Base-by-base conservation (phyloP, 2,888 invertebrate species). In the Catocala nupta region DNA sequence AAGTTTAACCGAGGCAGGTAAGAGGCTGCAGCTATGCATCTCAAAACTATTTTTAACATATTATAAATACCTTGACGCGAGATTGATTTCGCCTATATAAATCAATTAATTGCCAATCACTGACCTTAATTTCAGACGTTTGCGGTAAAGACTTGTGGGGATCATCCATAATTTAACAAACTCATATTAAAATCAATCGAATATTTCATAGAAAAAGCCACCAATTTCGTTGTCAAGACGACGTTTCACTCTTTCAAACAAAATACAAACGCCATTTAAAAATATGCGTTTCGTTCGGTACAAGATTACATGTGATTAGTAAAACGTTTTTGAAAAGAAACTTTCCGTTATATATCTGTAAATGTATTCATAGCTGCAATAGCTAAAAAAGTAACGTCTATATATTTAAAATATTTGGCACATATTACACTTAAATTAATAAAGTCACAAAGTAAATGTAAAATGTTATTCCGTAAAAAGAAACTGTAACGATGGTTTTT, bases 101-200 rank as follows among this genome's bases (percentile, higher is more conserved):
- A 62, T 58, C 34, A 61, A 57, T 62, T 55, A 63, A 12, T 45
- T 66, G 64, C 56, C 4, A n/a, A 52, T 58, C 53, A 78, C 83
- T 71, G 87, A 93, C 93, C 90, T 91, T 90, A 36, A 78, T 81
- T 80, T 93, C 92, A 68, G 88, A 75, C 68, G 89, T 77, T 74
- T 87, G 83, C 57, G 84, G 76, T 71, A 81, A 71, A 77, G 78
- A 73, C 77, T 87, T 85, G 69, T 89, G 84, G 77, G 86, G 84
- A 85, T 93, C 92, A 91, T 91, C 93, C 93, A 94, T 94, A 87
- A 89, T 93, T 91, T 89, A 87, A 81, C 75, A 88, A 88, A 91
- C 82, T 84, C 92, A 92, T 92, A 91, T 82, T 90, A 89, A 83
- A 86, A 88, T 87, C 82, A 87, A 85, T 85, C 78, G 62, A 85